Base-by-base conservation (phyloP, 2,113 vertebrate species). In the Saccopteryx bilineata region DNA sequence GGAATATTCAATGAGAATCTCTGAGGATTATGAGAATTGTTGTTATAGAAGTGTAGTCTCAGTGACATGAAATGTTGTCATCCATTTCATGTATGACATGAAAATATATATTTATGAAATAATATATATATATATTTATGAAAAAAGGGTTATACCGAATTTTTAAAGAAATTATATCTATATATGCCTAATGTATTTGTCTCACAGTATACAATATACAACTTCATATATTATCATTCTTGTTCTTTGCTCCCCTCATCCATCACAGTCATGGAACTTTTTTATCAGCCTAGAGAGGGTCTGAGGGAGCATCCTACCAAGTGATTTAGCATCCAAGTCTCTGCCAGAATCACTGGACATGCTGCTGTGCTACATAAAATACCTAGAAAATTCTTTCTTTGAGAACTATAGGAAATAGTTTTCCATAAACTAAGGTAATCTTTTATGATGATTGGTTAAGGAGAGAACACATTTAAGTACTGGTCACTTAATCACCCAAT, bases 371-470 rank as follows among this genome's bases (percentile, higher is more conserved):
- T 78, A 54, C 60, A 61, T 83, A 87, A 93, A 74, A 74, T 24
- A 86, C 15, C 31, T 60, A 75, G 54, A 94, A 68, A 91, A 18
- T 94, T 90, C 48, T 82, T 50, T 90, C 10, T 26, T 48, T 93
- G 39, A 74, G 23, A 87, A 66, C 54, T 82, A 66, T 69, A 91
- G 31, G n/a, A 46, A 91, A 90, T 15, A 13, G 21, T 46, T 84
- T 83, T 93, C 48, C 24, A 88, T 80, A 94, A 94, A 26, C 15
- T 74, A 87, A 60, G 5, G 46, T 89, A 92, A 24, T 75, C 24
- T 69, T 94, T 15, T 90, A 33, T 80, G 52, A 95, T 85, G 52
- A 95, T 85, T 92, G 46, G 19, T 69, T 94, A 68, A 63, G 39
- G 48, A 23, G 28, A 91, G 19, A 52, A 48, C 9, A 82, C 17